Base-by-base conservation (phyloP, 2,797 vertebrate genomes). In the Ptychobarbus kaznakovi region DNA sequence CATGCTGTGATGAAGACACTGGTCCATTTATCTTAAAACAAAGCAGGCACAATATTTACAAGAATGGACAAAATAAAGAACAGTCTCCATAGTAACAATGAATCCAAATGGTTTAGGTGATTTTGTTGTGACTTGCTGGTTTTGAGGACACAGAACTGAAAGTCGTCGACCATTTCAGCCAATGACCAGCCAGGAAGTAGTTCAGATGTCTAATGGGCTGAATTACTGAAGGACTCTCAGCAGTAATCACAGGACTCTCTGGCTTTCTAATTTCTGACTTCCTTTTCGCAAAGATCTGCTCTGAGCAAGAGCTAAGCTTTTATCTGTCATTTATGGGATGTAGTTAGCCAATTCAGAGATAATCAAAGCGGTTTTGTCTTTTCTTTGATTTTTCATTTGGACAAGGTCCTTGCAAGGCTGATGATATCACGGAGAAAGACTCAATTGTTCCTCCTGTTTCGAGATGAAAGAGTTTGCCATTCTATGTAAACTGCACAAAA, bases 301-400 rank as follows among this genome's bases (percentile, higher is more conserved):
- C 32, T 56, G 63, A 69, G 74, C 63, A 84, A 68, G 35, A 78
- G 73, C n/a, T 46, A 70, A 61, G 83, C 83, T 84, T 84, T 79
- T 51, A 79, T 70, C 65, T 61, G 38, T 46, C 75, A 70, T 78
- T 84, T 70, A 79, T 13, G 25, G 35, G 22, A 83, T n/a, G 42
- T 28, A 53, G 72, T 40, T 53, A 68, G 18, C 18, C 38, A 20
- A 70, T 69, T 84, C 38, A 61, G 16, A 61, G 38, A 44, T 66
- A 53, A 77, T 77, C 73, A 70, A 77, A 58, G 65, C 38, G 12
- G 38, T 35, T 76, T 69, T 61, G 51, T 44, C 4, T 69, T 53
- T 70, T 44, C 38, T 79, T 46, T 35, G 38, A 13, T 16, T 70
- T 44, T 46, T 6, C 51, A 35, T 4, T 42, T 20, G 49, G 18